A percentile compares a stretch with the other conserved stretches of the same genome.
Evolutionary conservation across 2,888 invertebrate genomes (phyloP).

Genomic region (Drosophila niveifrons): DNA sequence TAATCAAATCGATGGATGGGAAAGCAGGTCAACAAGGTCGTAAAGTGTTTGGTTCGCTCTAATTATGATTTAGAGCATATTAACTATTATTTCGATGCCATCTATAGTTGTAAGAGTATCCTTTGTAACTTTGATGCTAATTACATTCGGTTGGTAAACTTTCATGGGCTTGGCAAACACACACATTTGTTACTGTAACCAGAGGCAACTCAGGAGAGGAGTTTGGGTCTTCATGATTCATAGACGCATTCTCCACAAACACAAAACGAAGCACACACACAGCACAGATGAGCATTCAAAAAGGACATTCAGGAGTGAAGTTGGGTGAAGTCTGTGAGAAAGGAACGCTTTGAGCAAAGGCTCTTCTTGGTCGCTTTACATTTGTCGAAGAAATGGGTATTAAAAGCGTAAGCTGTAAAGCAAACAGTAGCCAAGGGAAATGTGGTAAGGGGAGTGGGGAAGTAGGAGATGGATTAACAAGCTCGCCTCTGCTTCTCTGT

Average conservation of each 20-base stretch:
- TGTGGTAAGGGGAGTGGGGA: not conserved
- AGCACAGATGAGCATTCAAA: slow-evolving; percentile 54
- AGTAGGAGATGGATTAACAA: slow-evolving; percentile 45
- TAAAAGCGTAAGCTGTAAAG: slow-evolving; percentile 60
- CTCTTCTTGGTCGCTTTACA: slow-evolving; percentile 53
- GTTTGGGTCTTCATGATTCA: slow-evolving; percentile 28
- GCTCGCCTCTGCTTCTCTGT: too few species aligned
- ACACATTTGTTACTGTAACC: slow-evolving; percentile 45
- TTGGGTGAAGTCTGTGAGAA: slow-evolving; percentile 10
- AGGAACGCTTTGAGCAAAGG: slow-evolving; percentile 55
- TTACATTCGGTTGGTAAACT: slow-evolving; percentile 39
- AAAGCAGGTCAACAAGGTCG: not conserved
- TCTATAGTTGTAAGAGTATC: slow-evolving; percentile 2
- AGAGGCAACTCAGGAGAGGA: slow-evolving; percentile 19
- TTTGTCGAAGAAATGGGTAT: slow-evolving; percentile 52
- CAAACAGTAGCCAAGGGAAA: slow-evolving; percentile 45
- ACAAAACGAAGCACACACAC: slow-evolving; percentile 11
- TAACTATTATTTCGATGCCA: slow-evolving; percentile 7
- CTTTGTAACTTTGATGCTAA: slow-evolving; percentile 43
- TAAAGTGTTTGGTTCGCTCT: not conserved
- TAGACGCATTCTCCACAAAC: slow-evolving; percentile 23
- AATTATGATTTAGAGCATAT: slow-evolving; percentile 1
- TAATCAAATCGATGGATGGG: not conserved
- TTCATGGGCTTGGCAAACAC: slow-evolving; percentile 40
- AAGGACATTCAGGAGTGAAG: slow-evolving; percentile 43